Conservation (phyloP, 2,113 vertebrate species). For the Chascanopsetta lugubris region DNA sequence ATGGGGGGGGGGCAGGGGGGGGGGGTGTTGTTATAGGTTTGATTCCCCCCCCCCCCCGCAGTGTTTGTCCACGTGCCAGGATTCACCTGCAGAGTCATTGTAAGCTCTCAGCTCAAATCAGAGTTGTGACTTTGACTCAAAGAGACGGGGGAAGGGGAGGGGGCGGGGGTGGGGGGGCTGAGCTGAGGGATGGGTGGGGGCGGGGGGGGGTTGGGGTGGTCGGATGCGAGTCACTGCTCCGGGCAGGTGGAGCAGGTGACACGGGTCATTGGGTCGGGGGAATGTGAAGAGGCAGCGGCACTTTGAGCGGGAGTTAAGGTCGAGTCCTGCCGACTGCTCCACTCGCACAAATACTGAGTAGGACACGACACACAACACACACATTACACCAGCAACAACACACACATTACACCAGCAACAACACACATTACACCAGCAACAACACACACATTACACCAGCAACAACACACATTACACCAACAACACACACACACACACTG, state of each 20-base stretch:
- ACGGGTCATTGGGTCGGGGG: conserved; percentile 47
- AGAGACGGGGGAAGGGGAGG: not conserved
- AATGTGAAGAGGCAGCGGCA: conserved; percentile 28
- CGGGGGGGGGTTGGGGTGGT: not conserved
- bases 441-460: too few relatives aligned
- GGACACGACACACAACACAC: too few relatives aligned
- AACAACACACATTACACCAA: too few relatives aligned
- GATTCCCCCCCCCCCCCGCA: not conserved
- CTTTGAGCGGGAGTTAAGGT: too few relatives aligned
- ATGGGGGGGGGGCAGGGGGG: not conserved
- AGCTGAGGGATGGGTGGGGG: not conserved
- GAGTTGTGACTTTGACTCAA: conserved; percentile 1
- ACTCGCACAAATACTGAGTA: too few relatives aligned
- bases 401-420: too few relatives aligned
- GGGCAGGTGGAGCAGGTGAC: conserved; percentile 46
- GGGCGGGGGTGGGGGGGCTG: not conserved
- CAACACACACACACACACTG: too few relatives aligned
- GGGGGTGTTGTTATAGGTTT: not conserved
- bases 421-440: too few relatives aligned
- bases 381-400: too few relatives aligned
- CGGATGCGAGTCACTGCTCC: conserved; percentile 39
- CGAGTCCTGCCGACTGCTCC: too few relatives aligned
- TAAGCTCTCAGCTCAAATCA: conserved; percentile 4
- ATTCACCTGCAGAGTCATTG: conserved; percentile 14
- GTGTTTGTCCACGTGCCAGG: conserved; percentile 1